Evolutionary conservation across 2,797 vertebrate genomes (phyloP).

Genomic region (Miichthys miiuy): DNA sequence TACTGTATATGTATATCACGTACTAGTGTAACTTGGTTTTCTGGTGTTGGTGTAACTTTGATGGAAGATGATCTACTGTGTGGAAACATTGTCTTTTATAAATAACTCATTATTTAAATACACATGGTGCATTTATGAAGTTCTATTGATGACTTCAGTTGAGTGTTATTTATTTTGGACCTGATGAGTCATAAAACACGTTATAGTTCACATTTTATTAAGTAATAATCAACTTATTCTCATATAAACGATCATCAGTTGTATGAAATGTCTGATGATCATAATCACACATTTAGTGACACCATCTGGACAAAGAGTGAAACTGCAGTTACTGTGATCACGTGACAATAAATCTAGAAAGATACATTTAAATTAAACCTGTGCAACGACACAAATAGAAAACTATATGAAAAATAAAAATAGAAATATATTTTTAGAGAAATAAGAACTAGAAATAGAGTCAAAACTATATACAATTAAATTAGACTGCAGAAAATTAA

Average conservation of each 20-base stretch:
- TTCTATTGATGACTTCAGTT: no score
- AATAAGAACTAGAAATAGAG: no score
- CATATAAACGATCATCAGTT: not conserved
- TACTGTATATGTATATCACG: not conserved
- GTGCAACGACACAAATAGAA: no score
- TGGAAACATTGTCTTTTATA: not conserved
- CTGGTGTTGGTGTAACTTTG: not conserved
- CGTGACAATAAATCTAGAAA: no score
- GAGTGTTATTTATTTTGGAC: not conserved
- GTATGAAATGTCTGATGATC: constrained; percentile 1
- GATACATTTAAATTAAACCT: no score
- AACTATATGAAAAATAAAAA: no score
- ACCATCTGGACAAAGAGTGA: constrained; percentile 70
- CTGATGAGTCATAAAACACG: not conserved
- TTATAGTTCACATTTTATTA: no score
- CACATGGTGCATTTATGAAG: not conserved
- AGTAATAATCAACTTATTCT: no score
- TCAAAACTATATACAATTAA: no score
- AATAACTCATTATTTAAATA: no score
- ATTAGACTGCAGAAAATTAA: no score
- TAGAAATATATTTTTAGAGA: no score
- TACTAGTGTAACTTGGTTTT: not conserved
- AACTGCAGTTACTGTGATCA: constrained; percentile 62
- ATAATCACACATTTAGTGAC: constrained; percentile 74
- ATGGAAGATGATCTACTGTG: not conserved